Evolutionary conservation across 2,113 vertebrate genomes (phyloP), one percentile per base, ranked within the genome.

Genomic region (Corythoichthys haematopterus): DNA sequence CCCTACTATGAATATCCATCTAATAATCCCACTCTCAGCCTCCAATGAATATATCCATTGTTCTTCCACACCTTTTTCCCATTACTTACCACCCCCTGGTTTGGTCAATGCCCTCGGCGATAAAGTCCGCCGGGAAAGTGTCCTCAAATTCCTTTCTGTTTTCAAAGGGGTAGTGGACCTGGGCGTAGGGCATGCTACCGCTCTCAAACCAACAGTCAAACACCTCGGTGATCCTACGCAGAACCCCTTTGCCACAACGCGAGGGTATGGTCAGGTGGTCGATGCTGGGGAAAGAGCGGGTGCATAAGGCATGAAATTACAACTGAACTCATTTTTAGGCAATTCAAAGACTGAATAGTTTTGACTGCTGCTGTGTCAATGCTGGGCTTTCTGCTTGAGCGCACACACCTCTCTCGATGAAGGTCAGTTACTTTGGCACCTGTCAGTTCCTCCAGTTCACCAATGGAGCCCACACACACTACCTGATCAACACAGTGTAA

Each of bases 201-300:
- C 96, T 98, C 90, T 99, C 97, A 2, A 99, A 99, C 97, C 97
- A 99, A 88, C 97, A 99, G 88, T 99, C 96, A 4, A 99, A 98
- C 50, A 99, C 97, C 75, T 99, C 97, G 0, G 90, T 80, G 67
- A 99, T 65, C 3, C 97, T 91, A 37, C 53, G 92, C 79, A 98
- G 88, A 0, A 40, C 33, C 1, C 94, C 95, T 74, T 95, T 97
- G 45, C 95, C 97, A 13, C 92, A 75, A 57, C 90, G 91, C 0
- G 97, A 98, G 0, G 95, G 95, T 65, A 99, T 92, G 0, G 88
- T 92, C 71, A 99, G 80, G 14, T 71, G 64, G 80, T 98, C 97
- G 0, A 98, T 87, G 76, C 97, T 99, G 65, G 0, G 60, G 43
- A 77, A 51, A 47, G 51, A 65, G 65, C 74, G 28, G 13, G 47